These are phyloP conservation scores for Corythornis vintsioides DNA, from an alignment of 2,113 vertebrate species.

Conservation along the genomic window DNA sequence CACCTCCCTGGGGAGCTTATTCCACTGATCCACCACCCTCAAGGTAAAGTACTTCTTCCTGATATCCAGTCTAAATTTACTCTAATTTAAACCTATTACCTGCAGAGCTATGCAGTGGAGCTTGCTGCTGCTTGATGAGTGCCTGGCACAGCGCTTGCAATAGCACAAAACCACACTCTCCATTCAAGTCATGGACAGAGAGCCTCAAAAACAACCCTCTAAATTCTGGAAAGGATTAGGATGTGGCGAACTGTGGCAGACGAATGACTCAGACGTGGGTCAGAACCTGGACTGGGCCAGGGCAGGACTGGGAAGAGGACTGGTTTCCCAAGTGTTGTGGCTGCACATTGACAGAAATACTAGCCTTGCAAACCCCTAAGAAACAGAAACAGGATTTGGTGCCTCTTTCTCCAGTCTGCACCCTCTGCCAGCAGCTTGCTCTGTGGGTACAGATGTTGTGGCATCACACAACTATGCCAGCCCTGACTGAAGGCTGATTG, in stretches of 20 bases:
- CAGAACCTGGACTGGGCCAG: conserved; percentile 33
- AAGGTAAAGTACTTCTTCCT: no score
- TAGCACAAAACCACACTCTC: not conserved
- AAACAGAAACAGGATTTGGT: not conserved
- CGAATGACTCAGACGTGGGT: not conserved
- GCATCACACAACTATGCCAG: not conserved
- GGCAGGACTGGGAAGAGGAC: conserved; percentile 9
- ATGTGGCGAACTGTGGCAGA: not conserved
- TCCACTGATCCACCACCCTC: no score
- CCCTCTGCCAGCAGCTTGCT: fast-evolving
- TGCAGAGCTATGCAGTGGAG: fast-evolving
- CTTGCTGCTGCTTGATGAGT: not conserved
- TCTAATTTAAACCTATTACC: no score
- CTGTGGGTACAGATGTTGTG: not conserved
- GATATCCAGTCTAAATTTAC: no score
- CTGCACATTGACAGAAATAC: not conserved
- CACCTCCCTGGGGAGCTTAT: no score
- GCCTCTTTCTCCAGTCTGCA: not conserved
- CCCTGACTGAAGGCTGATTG: not conserved
- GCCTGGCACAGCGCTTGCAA: not conserved
- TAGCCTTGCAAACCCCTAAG: not conserved
- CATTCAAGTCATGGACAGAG: not conserved
- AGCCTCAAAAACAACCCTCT: conserved; percentile 1
- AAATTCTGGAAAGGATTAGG: not conserved
- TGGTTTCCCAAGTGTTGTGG: not conserved